Percentiles rank a stretch among this genome's conserved stretches.
These are phyloP conservation scores for Dicrostonyx torquatus DNA, from an alignment of 2,797 vertebrate genomes.

Conservation along the genomic window DNA sequence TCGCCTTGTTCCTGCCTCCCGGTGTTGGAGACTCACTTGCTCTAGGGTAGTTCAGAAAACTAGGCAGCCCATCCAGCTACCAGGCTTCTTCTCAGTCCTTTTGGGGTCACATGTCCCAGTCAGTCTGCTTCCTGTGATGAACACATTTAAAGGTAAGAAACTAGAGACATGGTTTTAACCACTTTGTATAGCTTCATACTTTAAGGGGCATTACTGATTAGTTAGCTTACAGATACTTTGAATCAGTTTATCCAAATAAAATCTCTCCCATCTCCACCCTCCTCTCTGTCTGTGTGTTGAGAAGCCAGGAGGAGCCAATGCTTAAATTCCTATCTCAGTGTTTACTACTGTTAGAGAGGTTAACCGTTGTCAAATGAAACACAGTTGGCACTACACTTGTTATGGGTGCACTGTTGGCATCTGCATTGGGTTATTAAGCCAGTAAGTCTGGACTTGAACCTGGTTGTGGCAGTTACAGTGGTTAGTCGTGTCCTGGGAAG, in stretches of 20 bases:
- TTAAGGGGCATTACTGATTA: conserved; percentile 19
- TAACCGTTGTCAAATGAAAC: neutral
- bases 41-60: neutral
- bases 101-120: neutral
- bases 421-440: neutral
- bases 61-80: neutral
- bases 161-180: neutral
- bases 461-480: neutral
- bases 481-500: neutral
- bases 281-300: neutral
- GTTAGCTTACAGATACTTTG: conserved; percentile 30
- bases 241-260: conserved; percentile 1
- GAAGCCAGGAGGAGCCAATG: neutral
- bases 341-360: neutral
- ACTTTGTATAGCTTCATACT: neutral
- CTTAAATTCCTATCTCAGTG: neutral
- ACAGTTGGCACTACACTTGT: neutral
- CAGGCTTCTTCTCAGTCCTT: neutral
- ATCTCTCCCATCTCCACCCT: neutral
- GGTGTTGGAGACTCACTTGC: neutral
- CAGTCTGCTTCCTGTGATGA: neutral
- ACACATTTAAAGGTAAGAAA: neutral
- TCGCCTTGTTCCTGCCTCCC: neutral
- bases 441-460: neutral
- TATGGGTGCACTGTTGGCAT: neutral